A percentile compares a stretch with the other conserved stretches of the same genome.
Conservation (phyloP, 2,797 vertebrate species). For the Phalanger gymnotis region DNA sequence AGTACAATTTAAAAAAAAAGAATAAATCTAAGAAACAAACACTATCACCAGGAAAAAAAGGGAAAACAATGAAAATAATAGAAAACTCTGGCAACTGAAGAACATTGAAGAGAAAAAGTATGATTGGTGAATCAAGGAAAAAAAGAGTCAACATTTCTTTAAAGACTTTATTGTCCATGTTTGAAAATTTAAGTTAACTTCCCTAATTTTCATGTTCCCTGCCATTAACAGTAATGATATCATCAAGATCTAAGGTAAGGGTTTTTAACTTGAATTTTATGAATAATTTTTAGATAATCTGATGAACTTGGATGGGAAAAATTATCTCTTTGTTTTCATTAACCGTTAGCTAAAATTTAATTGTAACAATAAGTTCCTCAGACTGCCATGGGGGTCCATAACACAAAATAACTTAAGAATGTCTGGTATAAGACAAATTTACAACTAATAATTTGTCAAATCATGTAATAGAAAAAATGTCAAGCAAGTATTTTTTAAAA, state of each 20-base stretch:
- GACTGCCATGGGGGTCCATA: neutral
- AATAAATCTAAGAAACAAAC: neutral
- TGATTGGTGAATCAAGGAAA: neutral
- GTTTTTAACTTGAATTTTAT: neutral
- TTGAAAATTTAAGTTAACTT: neutral
- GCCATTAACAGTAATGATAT: neutral
- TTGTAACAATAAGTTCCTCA: neutral
- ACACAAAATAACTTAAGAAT: neutral
- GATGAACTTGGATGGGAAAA: neutral
- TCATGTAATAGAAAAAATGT: neutral
- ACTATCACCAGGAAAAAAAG: neutral
- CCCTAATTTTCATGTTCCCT: neutral
- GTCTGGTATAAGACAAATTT: neutral
- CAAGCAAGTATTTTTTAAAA: neutral
- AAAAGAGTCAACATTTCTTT: neutral
- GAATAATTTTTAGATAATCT: neutral
- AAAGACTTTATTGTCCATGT: neutral
- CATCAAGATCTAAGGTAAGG: neutral
- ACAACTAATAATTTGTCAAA: neutral
- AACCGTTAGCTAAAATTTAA: neutral
- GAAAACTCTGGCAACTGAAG: neutral
- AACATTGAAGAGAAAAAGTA: neutral
- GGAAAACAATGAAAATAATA: neutral
- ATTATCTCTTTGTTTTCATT: neutral
- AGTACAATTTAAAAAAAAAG: neutral